Evolutionary conservation across 2,888 invertebrate genomes (phyloP), one percentile per base, ranked within the genome.

Genomic region (Muscina levida): DNA sequence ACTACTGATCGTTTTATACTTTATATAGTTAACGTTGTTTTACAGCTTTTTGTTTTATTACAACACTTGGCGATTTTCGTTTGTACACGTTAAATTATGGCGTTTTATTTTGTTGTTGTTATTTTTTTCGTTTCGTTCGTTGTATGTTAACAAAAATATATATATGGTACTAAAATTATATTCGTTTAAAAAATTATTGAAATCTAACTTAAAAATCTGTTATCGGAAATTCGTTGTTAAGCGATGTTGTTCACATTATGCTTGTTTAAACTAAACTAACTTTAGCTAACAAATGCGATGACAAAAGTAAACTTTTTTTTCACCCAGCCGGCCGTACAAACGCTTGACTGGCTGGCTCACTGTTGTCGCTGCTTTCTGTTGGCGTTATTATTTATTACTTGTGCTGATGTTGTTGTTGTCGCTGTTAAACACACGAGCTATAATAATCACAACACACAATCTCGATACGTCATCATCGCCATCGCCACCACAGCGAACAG

Each of bases 261-360:
- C 67, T 72, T 77, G 81, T 72, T 81, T 74, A 65, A 81, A 77
- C 68, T 74, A 72, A 72, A 81, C 81, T 81, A 65, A 81, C 81
- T 72, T 75, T 77, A 68, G 62, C 77, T 75, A 75, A 68, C 72
- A 71, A 72, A 68, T 65, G 74, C 62, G 65, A 72, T 77, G 74
- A 68, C 74, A 81, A 75, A 74, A 68, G 74, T 77, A 77, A 77
- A 77, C 56, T 77, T 62, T 76, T 81, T 76, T 67, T 59, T 44
- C 65, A 68, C 53, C 17, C 59, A 59, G 39, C 37, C 59, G n/a
- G n/a, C n/a, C n/a, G n/a, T n/a, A n/a, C 31, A 31, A 31, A 31
- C 31, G 31, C 31, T 31, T 31, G 31, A 5, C 31, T 31, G 4
- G 62, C 62, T 62, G 15, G 42, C 42, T 62, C 11, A 17, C 11